Conservation (phyloP, 1,140 invertebrate species). For the Cydia fagiglandana region DNA sequence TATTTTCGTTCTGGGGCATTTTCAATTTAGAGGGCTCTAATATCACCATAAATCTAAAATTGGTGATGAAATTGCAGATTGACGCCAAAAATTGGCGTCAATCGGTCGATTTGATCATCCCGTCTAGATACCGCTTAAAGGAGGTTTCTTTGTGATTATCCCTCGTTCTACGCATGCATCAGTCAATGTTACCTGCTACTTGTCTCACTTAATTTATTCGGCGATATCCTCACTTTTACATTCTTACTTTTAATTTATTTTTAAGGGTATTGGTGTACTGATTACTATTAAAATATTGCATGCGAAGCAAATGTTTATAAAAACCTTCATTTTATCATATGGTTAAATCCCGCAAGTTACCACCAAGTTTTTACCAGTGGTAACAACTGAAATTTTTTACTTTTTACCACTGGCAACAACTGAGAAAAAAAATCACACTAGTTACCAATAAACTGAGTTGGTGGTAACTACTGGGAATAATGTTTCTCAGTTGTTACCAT, state of each 20-base stretch:
- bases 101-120: too few relatives aligned
- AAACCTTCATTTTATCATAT: background rate
- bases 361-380: background rate
- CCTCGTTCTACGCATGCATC: background rate
- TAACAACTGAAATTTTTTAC: background rate
- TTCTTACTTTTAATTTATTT: slow-evolving; percentile 24
- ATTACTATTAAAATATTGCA: background rate
- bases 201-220: slow-evolving; percentile 22
- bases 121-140: too few relatives aligned
- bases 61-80: too few relatives aligned
- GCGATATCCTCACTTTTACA: slow-evolving; percentile 6
- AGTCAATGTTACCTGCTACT: slow-evolving; percentile 26
- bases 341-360: background rate
- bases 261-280: slow-evolving; percentile 30
- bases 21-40: too few relatives aligned
- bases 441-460: too few relatives aligned
- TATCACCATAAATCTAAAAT: too few relatives aligned
- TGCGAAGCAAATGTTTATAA: background rate
- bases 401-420: too few relatives aligned
- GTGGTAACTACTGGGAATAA: too few relatives aligned
- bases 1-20: too few relatives aligned
- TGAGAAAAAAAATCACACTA: too few relatives aligned
- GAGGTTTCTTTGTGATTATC: background rate
- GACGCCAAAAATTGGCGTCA: too few relatives aligned
- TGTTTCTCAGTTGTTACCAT: too few relatives aligned